Conservation (phyloP, 2,113 vertebrate genomes). For the Otis tarda region DNA sequence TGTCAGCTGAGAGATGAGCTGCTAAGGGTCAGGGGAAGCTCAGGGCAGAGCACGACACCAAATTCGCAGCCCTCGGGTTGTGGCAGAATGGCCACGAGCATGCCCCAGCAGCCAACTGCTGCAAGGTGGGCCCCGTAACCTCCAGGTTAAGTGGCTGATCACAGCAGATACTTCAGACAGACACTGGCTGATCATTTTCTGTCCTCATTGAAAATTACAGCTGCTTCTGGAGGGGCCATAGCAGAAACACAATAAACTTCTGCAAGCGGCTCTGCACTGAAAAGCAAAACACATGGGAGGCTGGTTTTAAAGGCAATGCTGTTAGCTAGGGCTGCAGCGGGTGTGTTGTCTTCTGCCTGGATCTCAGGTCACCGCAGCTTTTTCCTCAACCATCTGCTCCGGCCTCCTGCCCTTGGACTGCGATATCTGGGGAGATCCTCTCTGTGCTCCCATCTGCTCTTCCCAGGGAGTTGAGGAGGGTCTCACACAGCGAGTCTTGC, state of each 20-base stretch:
- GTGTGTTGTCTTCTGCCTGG: not conserved
- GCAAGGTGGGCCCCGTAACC: not conserved
- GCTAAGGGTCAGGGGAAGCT: not conserved
- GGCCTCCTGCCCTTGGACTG: not conserved
- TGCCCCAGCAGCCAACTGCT: not conserved
- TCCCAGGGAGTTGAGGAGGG: not conserved
- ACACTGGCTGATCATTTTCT: not conserved
- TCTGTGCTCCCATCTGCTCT: not conserved
- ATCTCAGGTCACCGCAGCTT: not conserved
- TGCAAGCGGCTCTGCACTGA: not conserved
- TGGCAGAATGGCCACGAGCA: not conserved
- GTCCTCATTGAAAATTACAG: not conserved
- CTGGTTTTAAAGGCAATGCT: not conserved
- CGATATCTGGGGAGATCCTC: not conserved
- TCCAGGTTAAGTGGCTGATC: not conserved
- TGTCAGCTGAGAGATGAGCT: not conserved
- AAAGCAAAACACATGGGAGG: not conserved
- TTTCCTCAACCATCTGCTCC: not conserved
- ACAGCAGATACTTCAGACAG: not conserved
- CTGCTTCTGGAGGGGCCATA: not conserved
- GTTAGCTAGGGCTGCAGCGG: accelerated
- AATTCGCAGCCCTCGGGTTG: not conserved
- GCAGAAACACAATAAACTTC: not conserved
- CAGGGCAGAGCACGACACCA: not conserved
- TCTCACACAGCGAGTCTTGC: not conserved